Percentiles rank a stretch among this genome's conserved stretches.
phyloP scores from a whole-genome alignment of 2,113 vertebrate genomes.

The Pelobates fuscus region DNA sequence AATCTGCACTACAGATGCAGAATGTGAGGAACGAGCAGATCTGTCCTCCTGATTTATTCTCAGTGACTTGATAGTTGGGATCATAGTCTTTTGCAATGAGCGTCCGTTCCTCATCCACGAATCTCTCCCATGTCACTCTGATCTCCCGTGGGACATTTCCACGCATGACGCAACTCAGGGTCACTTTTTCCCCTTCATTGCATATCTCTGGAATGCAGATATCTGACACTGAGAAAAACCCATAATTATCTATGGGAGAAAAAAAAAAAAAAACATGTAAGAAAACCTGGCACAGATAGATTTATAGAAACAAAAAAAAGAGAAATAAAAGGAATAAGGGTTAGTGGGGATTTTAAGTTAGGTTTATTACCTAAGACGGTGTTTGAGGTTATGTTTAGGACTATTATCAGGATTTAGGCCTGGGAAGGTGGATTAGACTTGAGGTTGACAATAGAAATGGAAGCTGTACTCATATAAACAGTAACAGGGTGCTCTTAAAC shows the following conservation, averaged over 20 bases:
- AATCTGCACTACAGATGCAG: constrained; percentile 13
- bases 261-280: neutral
- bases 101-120: constrained; percentile 12
- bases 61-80: constrained; percentile 23
- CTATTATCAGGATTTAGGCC: too few species aligned
- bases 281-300: neutral
- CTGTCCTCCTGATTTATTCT: constrained; percentile 31
- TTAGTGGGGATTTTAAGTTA: neutral
- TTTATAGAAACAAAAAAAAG: neutral
- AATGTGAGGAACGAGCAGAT: constrained; percentile 35
- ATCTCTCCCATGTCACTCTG: constrained; percentile 30
- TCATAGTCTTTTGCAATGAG: constrained; percentile 7
- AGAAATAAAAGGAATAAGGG: neutral
- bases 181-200: constrained; percentile 29
- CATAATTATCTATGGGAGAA: constrained; percentile 25
- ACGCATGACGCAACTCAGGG: constrained; percentile 21
- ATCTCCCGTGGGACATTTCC: constrained; percentile 36
- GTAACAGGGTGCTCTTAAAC: too few species aligned
- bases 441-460: too few species aligned
- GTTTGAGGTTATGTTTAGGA: too few species aligned
- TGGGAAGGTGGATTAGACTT: too few species aligned
- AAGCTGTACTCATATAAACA: too few species aligned
- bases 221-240: constrained; percentile 35
- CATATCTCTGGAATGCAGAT: constrained; percentile 27
- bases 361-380: neutral